These are phyloP conservation scores for Amphiprion clarkii DNA, from an alignment of 2,797 vertebrate genomes.

Conservation along the genomic window DNA sequence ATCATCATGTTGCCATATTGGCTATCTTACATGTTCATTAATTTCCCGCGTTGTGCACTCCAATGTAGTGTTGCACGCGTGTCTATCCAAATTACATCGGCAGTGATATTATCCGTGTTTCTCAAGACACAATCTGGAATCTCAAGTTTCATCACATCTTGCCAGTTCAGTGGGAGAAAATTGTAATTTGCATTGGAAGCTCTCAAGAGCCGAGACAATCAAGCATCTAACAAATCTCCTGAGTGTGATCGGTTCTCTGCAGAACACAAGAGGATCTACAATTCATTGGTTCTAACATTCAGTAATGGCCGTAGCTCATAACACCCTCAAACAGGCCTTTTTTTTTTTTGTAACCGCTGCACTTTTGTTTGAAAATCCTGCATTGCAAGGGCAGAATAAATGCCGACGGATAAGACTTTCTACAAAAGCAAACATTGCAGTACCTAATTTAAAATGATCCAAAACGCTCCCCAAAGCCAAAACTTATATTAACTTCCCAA, in stretches of 20 bases:
- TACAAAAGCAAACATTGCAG: slow-evolving; percentile 1
- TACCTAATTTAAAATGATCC: slow-evolving; percentile 11
- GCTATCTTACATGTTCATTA: not conserved
- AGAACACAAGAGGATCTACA: slow-evolving; percentile 10
- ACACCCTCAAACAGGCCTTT: slow-evolving; percentile 1
- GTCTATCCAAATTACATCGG: not conserved
- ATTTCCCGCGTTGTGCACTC: not conserved
- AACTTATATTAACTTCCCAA: slow-evolving; percentile 1
- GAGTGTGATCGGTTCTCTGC: too few species aligned
- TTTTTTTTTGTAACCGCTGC: not conserved
- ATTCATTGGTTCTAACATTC: slow-evolving; percentile 10
- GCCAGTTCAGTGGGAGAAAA: too few species aligned
- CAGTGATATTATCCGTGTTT: not conserved
- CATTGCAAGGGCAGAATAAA: slow-evolving; percentile 15
- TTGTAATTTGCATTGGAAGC: too few species aligned
- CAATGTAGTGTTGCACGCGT: not conserved
- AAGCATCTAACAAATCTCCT: too few species aligned
- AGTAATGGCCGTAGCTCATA: slow-evolving; percentile 7
- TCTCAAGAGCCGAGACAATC: too few species aligned
- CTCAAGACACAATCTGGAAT: too few species aligned
- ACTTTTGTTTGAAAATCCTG: not conserved
- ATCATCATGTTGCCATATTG: slow-evolving; percentile 28
- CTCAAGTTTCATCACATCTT: too few species aligned
- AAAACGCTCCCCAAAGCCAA: not conserved
- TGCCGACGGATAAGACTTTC: not conserved